Evolutionary conservation across 2,888 invertebrate species (phyloP), one percentile per base, ranked within the genome.

Genomic region (Nipponacmea schrenckii): DNA sequence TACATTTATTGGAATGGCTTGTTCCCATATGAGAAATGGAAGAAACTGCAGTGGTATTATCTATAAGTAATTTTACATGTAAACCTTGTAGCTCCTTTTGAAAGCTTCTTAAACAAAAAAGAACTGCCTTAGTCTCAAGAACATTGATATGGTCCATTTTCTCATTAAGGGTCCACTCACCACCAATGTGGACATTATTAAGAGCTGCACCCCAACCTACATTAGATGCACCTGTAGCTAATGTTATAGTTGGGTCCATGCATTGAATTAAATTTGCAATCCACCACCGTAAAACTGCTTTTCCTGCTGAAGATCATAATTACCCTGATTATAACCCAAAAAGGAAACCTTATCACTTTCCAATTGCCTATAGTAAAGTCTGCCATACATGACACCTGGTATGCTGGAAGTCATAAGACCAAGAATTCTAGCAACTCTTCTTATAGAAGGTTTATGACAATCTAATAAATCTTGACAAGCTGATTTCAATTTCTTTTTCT

Each of bases 211-310:
- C 68, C 71, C 71, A 71, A 20, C 67, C 68, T 45, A 10, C 44
- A 17, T 14, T 2, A 10, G 15, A 45, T n/a, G 48, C 27, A n/a
- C 48, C 64, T 63, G 68, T 63, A 27, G 56, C 44, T 3, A n/a
- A 44, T 24, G 68, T 26, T 24, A 50, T 24, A 62, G 17, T 45
- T 5, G 20, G 45, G 8, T 62, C 20, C 7, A 45, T 64, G 7
- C 46, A 26, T 39, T 64, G n/a, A 15, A 14, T 17, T 15, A 68
- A 12, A 70, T 73, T 62, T 5, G 20, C n/a, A 24, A 63, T 66
- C 74, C 74, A 74, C 74, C 71, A 74, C 27, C 45, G 15, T 12
- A 71, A 24, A 46, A 71, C 74, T 12, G 7, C 44, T 27, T 56
- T 45, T 12, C 31, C 7, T 62, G 14, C n/a, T 39, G 56, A 24